Percentiles rank a stretch among this genome's conserved stretches.
Conservation (phyloP, 2,888 invertebrate genomes). For the Liopterus haemorrhoidalis region DNA sequence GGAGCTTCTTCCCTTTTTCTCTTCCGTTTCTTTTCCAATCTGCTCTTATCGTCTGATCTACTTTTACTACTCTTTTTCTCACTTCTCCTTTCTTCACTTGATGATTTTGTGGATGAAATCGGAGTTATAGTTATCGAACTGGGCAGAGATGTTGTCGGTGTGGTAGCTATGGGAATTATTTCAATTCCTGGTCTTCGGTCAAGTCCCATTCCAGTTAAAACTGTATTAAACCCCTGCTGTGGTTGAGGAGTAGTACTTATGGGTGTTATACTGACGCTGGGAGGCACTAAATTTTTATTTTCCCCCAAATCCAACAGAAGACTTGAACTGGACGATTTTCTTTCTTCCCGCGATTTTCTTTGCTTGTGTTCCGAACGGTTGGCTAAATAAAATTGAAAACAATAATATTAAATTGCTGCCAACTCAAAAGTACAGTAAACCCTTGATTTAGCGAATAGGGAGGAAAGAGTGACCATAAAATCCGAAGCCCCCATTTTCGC, state of each 20-base stretch:
- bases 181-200: conserved; percentile 75
- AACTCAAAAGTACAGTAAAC: too few relatives aligned
- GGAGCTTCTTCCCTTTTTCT: conserved; percentile 72
- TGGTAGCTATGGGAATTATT: conserved; percentile 71
- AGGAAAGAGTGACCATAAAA: too few relatives aligned
- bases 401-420: too few relatives aligned
- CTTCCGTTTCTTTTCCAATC: conserved; percentile 63
- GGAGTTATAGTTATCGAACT: conserved; percentile 85
- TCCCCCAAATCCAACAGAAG: conserved; percentile 45
- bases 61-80: conserved; percentile 48
- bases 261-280: conserved; percentile 60
- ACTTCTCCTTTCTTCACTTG: conserved; percentile 41
- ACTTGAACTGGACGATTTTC: conserved; percentile 49
- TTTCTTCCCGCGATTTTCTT: conserved; percentile 53
- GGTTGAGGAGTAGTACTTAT: conserved; percentile 43
- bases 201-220: conserved; percentile 47
- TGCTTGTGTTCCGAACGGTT: conserved; percentile 49
- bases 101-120: conserved; percentile 52
- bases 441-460: too few relatives aligned
- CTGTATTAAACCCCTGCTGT: conserved; percentile 43
- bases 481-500: too few relatives aligned
- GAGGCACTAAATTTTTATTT: conserved; percentile 53
- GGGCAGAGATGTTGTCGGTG: conserved; percentile 57
- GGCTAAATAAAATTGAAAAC: too few relatives aligned
- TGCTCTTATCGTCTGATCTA: conserved; percentile 45